A percentile compares a stretch with the other conserved stretches of the same genome.
Evolutionary conservation across 2,797 vertebrate species (phyloP).

Genomic region (Nyctalus aviator): DNA sequence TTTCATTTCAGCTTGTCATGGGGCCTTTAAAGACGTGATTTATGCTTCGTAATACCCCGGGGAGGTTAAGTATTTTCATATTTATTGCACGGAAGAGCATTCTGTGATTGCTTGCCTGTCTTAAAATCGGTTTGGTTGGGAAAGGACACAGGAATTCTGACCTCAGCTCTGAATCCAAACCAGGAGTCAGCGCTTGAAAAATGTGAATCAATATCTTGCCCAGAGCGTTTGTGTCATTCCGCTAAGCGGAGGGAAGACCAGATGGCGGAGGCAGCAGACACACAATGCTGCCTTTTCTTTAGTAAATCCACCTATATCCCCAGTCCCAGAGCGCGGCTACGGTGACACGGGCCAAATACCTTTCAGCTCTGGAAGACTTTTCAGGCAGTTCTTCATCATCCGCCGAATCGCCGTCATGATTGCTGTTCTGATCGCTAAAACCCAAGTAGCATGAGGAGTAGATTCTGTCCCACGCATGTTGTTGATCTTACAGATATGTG

Average conservation of each 20-base stretch:
- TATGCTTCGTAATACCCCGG: slow-evolving; percentile 72
- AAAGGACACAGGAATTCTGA: slow-evolving; percentile 77
- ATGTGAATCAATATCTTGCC: slow-evolving; percentile 74
- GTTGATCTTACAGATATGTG: not conserved
- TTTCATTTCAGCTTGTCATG: slow-evolving; percentile 70
- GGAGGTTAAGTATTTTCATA: slow-evolving; percentile 80
- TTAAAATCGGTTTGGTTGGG: slow-evolving; percentile 75
- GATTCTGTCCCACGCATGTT: not conserved
- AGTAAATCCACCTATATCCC: not conserved
- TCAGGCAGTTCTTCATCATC: slow-evolving; percentile 13
- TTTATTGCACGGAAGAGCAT: slow-evolving; percentile 79
- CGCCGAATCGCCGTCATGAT: not conserved
- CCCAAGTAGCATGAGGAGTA: not conserved
- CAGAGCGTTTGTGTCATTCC: slow-evolving; percentile 54
- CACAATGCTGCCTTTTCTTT: slow-evolving; percentile 74
- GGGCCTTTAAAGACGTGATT: slow-evolving; percentile 79
- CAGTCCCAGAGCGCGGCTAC: not conserved
- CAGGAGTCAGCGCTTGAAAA: slow-evolving; percentile 78
- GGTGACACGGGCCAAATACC: not conserved
- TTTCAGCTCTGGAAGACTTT: slow-evolving; percentile 30
- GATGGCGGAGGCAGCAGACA: slow-evolving; percentile 54
- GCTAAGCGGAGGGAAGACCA: slow-evolving; percentile 63
- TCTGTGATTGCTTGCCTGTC: slow-evolving; percentile 77
- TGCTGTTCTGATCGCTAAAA: not conserved
- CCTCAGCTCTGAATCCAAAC: slow-evolving; percentile 73